phyloP scores from a whole-genome alignment of 2,113 vertebrate genomes.

The Apus apus region DNA sequence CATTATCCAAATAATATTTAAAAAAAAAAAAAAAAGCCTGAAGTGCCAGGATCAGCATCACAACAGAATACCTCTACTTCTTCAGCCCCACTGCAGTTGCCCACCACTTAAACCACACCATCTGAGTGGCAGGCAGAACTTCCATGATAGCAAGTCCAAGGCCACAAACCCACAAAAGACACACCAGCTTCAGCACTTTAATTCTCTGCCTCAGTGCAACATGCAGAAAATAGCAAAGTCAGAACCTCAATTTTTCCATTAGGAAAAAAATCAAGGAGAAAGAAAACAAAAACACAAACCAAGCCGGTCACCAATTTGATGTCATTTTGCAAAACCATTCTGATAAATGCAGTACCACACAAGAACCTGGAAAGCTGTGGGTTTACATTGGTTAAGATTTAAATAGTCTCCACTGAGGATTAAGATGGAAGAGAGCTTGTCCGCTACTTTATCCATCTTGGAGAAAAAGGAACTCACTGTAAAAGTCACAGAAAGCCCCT shows the following conservation, averaged over 20 bases:
- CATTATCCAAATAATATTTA: not conserved
- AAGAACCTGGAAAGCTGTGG: not conserved
- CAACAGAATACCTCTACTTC: not conserved
- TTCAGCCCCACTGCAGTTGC: not conserved
- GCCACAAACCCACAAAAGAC: not conserved
- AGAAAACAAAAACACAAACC: not conserved
- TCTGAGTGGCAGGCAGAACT: not conserved
- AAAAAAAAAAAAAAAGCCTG: not conserved
- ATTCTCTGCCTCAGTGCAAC: rapidly evolving
- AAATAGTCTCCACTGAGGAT: not conserved
- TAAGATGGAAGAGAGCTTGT: not conserved
- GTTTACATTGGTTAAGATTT: not conserved
- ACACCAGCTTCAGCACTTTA: rapidly evolving
- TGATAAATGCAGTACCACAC: not conserved
- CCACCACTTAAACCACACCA: not conserved
- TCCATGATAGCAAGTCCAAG: not conserved
- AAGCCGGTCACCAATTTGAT: not conserved
- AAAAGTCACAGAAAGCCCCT: not conserved
- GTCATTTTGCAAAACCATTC: not conserved
- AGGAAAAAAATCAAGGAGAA: not conserved
- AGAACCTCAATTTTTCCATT: not conserved
- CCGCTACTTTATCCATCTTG: not conserved
- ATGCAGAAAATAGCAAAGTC: not conserved
- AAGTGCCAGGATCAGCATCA: not conserved
- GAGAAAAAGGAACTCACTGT: not conserved